Evolutionary conservation across 2,888 invertebrate species (phyloP).

Genomic region (Seira sanloemensis): DNA sequence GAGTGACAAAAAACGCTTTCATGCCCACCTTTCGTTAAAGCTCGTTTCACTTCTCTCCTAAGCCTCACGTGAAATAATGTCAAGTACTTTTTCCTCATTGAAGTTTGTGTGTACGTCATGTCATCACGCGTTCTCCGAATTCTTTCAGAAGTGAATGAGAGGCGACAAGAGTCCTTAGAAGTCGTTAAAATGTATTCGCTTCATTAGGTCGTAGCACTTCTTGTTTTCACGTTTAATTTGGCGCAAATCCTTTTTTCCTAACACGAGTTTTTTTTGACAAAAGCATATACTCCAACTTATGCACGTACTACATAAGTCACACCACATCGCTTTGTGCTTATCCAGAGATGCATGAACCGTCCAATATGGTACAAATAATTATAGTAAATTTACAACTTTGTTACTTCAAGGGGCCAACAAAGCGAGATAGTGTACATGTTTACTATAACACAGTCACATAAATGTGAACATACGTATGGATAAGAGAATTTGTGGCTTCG

Average conservation of each 20-base stretch:
- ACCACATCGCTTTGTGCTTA: not conserved
- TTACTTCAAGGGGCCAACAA: conserved; percentile 4
- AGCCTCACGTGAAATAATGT: not conserved
- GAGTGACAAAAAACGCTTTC: conserved; percentile 39
- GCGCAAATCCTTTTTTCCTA: conserved; percentile 47
- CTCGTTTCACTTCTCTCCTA: not conserved
- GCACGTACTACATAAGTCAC: not conserved
- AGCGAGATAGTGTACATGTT: not conserved
- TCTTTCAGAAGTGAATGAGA: conserved; percentile 39
- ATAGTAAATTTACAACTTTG: conserved; percentile 9
- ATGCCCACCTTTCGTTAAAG: not conserved
- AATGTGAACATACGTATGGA: not conserved
- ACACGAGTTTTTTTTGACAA: too few relatives aligned
- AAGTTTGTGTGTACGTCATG: not conserved
- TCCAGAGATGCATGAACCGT: conserved; percentile 14
- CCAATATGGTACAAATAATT: not conserved
- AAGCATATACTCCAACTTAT: not conserved
- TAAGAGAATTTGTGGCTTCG: not conserved
- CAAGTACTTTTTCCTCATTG: conserved; percentile 10
- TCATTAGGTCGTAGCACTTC: conserved; percentile 71
- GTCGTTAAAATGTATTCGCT: conserved; percentile 73
- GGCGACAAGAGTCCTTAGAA: conserved; percentile 55
- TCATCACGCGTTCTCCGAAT: conserved; percentile 38
- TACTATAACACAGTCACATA: not conserved
- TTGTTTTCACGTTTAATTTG: conserved; percentile 72